These are phyloP conservation scores for Synergus laeviventris DNA, from an alignment of 2,888 invertebrate species.

Conservation along the genomic window DNA sequence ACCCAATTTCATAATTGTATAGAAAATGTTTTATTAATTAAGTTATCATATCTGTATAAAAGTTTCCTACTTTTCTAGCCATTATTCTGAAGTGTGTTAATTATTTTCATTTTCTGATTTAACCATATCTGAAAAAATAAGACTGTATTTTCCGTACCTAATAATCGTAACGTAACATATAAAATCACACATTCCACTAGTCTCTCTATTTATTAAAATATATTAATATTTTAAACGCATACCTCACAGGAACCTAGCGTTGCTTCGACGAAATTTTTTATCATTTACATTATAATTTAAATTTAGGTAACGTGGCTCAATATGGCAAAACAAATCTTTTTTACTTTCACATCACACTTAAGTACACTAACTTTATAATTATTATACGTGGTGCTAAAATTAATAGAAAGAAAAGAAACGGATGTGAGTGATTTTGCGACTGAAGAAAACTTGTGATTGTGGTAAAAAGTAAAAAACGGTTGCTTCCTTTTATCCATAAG, in stretches of 20 bases:
- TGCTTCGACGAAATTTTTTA: not conserved
- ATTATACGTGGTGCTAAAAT: constrained; percentile 13
- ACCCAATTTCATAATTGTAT: constrained; percentile 8
- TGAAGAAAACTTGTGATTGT: not conserved
- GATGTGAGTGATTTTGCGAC: not conserved
- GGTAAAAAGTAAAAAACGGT: constrained; percentile 15
- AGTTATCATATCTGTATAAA: constrained; percentile 15
- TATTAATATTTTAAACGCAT: constrained; percentile 43
- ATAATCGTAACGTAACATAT: constrained; percentile 55
- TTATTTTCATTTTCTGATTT: not conserved
- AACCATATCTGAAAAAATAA: constrained; percentile 55
- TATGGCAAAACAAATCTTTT: constrained; percentile 14
- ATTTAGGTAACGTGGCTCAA: constrained; percentile 7
- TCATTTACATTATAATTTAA: not conserved
- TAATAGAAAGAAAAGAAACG: not conserved
- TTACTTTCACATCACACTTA: constrained; percentile 23
- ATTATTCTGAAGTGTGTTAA: not conserved
- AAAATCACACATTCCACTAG: constrained; percentile 63
- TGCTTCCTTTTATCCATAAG: constrained; percentile 17
- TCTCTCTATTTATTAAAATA: constrained; percentile 53
- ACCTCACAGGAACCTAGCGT: constrained; percentile 30
- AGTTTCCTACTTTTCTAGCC: constrained; percentile 21
- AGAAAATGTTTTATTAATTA: constrained; percentile 33
- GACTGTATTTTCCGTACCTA: constrained; percentile 61
- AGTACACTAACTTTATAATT: constrained; percentile 19